These are phyloP conservation scores for Lepidocyrtinus sp. DNA, from an alignment of 2,888 invertebrate genomes.

Conservation along the genomic window DNA sequence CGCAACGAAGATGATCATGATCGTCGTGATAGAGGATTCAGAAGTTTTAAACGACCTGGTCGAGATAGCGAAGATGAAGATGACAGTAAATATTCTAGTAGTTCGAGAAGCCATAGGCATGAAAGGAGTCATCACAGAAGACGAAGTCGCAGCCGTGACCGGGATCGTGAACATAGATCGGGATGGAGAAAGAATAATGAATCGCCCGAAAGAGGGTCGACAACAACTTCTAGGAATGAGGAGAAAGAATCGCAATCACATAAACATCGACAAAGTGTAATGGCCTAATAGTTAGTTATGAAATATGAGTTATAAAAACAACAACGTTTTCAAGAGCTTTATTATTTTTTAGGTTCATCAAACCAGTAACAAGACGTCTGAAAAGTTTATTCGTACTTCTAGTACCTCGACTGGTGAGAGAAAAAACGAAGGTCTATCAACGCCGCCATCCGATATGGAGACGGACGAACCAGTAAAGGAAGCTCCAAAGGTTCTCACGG, in stretches of 20 bases:
- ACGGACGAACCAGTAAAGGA: constrained; percentile 27
- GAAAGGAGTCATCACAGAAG: constrained; percentile 11
- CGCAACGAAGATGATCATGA: constrained; percentile 22
- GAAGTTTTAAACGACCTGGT: constrained; percentile 59
- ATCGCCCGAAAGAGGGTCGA: constrained; percentile 5
- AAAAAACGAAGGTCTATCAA: not conserved
- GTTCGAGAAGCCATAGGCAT: constrained; percentile 25
- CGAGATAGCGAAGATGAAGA: constrained; percentile 63
- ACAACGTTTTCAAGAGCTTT: too few species aligned
- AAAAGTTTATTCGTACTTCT: not conserved
- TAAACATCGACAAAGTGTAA: too few species aligned
- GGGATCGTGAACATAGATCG: constrained; percentile 14
- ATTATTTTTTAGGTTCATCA: too few species aligned
- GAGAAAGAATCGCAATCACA: too few species aligned
- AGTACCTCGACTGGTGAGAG: too few species aligned
- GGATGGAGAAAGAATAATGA: constrained; percentile 36
- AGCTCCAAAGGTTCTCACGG: constrained; percentile 76
- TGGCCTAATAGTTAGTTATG: too few species aligned
- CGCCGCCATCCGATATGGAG: constrained; percentile 38
- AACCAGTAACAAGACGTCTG: too few species aligned
- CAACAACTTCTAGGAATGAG: too few species aligned
- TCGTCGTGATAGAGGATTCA: constrained; percentile 33
- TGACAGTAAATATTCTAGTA: constrained; percentile 23
- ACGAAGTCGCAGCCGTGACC: constrained; percentile 21
- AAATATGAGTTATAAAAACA: too few species aligned